These are phyloP conservation scores for Hofmannophila pseudospretella DNA, from an alignment of 2,888 invertebrate genomes.

Conservation along the genomic window DNA sequence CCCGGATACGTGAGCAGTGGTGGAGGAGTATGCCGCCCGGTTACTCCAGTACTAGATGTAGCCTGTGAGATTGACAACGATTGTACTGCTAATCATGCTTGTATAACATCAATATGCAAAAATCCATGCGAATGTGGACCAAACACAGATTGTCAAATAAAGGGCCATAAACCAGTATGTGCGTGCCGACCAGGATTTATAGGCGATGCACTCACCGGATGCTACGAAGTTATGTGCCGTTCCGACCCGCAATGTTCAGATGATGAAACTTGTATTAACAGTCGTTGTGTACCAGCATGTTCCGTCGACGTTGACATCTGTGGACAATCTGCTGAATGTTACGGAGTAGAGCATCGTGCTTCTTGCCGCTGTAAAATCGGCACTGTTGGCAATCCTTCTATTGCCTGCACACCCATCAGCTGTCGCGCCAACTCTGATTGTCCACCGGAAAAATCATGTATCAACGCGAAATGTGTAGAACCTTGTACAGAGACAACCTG, in stretches of 20 bases:
- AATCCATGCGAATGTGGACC: slow-evolving; percentile 92
- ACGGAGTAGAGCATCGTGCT: slow-evolving; percentile 87
- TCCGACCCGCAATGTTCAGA: slow-evolving; percentile 87
- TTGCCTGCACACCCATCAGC: slow-evolving; percentile 87
- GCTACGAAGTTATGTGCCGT: slow-evolving; percentile 85
- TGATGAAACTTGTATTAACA: slow-evolving; percentile 89
- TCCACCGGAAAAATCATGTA: slow-evolving; percentile 87
- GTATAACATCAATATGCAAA: slow-evolving; percentile 87
- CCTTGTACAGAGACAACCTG: slow-evolving; percentile 87
- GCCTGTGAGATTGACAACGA: slow-evolving; percentile 87
- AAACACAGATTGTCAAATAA: slow-evolving; percentile 90
- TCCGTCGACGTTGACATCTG: slow-evolving; percentile 83
- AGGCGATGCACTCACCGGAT: slow-evolving; percentile 91
- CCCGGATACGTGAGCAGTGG: slow-evolving; percentile 92
- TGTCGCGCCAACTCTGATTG: slow-evolving; percentile 90
- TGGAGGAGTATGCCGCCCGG: slow-evolving; percentile 88
- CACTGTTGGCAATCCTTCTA: slow-evolving; percentile 87
- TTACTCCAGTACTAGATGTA: slow-evolving; percentile 78
- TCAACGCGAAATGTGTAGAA: slow-evolving; percentile 87
- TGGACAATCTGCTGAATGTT: slow-evolving; percentile 87
- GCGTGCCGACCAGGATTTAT: slow-evolving; percentile 90
- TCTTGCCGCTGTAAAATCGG: slow-evolving; percentile 91
- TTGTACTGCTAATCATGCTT: slow-evolving; percentile 87
- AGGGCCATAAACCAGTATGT: slow-evolving; percentile 92
- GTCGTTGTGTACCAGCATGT: slow-evolving; percentile 90